Evolutionary conservation across 2,797 vertebrate species (phyloP).

Genomic region (Malurus splendens): DNA sequence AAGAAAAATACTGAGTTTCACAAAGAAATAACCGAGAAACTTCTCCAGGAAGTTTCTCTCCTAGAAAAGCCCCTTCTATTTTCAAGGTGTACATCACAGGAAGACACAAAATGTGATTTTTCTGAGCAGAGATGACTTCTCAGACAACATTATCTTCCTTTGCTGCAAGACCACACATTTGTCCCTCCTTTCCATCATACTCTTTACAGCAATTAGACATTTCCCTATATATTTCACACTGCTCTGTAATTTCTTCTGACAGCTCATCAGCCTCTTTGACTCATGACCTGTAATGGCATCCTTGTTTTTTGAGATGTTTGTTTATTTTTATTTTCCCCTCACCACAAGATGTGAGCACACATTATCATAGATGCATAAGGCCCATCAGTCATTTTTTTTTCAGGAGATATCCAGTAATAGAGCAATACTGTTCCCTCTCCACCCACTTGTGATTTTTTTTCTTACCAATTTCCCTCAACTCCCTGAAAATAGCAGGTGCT

Average conservation of each 20-base stretch:
- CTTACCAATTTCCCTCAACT: constrained; percentile 45
- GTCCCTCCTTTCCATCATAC: constrained; percentile 28
- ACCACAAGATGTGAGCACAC: neutral
- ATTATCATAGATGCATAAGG: constrained; percentile 28
- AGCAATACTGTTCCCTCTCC: constrained; percentile 52
- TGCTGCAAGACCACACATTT: neutral
- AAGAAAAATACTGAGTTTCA: neutral
- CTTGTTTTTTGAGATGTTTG: constrained; percentile 43
- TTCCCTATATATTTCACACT: constrained; percentile 31
- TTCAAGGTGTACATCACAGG: neutral
- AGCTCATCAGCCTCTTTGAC: constrained; percentile 50
- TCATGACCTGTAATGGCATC: constrained; percentile 38
- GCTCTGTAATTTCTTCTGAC: constrained; percentile 50
- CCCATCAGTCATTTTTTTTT: constrained; percentile 51
- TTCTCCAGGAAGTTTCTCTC: neutral
- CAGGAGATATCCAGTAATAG: constrained; percentile 50
- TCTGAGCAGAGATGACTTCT: neutral
- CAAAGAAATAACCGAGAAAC: neutral
- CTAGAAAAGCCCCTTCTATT: neutral
- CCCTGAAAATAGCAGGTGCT: constrained; percentile 64
- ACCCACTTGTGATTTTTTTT: constrained; percentile 48
- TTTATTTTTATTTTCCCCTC: neutral
- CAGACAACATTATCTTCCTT: neutral
- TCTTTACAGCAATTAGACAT: constrained; percentile 54
- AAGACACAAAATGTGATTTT: neutral